phyloP scores from a whole-genome alignment of 2,888 invertebrate genomes.

The Sesia apiformis region DNA sequence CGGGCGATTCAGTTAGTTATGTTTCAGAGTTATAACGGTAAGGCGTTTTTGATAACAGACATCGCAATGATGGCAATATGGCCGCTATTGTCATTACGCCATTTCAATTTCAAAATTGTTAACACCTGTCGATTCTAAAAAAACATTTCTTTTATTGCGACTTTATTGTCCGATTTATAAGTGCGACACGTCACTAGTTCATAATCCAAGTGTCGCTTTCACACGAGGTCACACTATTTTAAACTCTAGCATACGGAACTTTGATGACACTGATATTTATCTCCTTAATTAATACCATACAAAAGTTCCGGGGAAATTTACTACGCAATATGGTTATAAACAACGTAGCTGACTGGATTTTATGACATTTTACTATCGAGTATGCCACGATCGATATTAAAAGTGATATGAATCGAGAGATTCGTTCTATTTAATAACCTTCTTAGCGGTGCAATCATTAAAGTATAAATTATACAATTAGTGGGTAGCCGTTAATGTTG shows the following conservation, averaged over 20 bases:
- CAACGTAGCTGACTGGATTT: neutral
- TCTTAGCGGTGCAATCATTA: constrained; percentile 9
- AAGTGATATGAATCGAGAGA: constrained; percentile 11
- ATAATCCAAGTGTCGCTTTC: neutral
- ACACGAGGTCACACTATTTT: neutral
- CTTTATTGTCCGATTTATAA: no score
- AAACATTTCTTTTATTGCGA: neutral
- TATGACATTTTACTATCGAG: neutral
- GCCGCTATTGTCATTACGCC: constrained; percentile 9
- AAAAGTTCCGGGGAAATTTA: neutral
- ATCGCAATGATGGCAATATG: constrained; percentile 1
- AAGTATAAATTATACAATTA: constrained; percentile 28
- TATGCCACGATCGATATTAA: constrained; percentile 9
- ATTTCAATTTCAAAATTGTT: neutral
- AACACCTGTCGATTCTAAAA: neutral
- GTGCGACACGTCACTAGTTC: no score
- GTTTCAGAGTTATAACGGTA: constrained; percentile 44
- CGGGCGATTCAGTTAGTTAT: constrained; percentile 58
- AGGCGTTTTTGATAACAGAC: constrained; percentile 42
- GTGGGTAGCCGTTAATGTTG: constrained; percentile 16
- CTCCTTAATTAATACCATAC: neutral
- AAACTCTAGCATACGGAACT: neutral
- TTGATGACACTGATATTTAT: neutral
- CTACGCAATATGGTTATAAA: neutral
- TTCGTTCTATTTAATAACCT: constrained; percentile 13